Conservation (phyloP, 2,888 invertebrate species). For the Eueremaeus valkanovi region DNA sequence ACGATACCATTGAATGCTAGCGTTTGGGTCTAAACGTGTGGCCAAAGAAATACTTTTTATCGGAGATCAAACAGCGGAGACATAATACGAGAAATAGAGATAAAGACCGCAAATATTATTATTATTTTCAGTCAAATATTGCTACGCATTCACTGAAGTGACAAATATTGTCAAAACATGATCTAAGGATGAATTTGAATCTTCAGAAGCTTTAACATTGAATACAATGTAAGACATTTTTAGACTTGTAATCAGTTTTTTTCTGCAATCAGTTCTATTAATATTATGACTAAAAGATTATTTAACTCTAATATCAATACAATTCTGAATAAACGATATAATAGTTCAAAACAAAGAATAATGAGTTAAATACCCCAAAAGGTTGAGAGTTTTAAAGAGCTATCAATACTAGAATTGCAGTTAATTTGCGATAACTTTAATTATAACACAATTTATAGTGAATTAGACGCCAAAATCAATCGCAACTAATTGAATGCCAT, state of each 20-base stretch:
- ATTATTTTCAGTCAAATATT: too few species aligned
- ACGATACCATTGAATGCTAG: not conserved
- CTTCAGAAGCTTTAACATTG: too few species aligned
- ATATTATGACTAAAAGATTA: slow-evolving; percentile 15
- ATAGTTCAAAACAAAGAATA: not conserved
- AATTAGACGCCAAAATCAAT: not conserved
- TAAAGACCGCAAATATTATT: too few species aligned
- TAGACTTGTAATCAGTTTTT: too few species aligned
- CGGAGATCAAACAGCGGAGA: too few species aligned
- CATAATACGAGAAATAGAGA: too few species aligned
- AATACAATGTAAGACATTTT: too few species aligned
- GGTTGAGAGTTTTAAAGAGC: not conserved
- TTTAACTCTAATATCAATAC: not conserved
- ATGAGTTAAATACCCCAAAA: not conserved
- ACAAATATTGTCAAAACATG: too few species aligned
- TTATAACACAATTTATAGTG: not conserved
- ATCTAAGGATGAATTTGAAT: too few species aligned
- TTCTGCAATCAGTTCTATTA: too few species aligned
- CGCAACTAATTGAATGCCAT: not conserved
- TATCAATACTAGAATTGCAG: not conserved
- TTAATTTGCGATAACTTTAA: not conserved
- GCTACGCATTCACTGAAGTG: too few species aligned
- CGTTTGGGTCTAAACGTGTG: not conserved
- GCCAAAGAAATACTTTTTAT: not conserved
- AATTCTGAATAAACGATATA: not conserved